Base-by-base conservation (phyloP, 2,113 vertebrate genomes). In the Lichenostomus cassidix region DNA sequence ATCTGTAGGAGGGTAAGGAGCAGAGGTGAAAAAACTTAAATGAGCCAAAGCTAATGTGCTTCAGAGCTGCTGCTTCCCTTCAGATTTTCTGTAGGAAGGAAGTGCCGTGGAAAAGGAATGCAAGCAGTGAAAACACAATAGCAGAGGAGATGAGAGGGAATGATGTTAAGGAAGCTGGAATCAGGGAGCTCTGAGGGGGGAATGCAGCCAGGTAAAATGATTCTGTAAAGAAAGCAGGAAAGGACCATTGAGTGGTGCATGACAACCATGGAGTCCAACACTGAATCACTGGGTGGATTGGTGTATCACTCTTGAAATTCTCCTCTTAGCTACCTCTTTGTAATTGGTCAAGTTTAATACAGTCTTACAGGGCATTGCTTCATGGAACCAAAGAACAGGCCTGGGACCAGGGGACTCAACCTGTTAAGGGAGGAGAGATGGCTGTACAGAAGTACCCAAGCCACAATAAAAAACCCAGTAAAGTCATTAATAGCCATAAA, bases 1-100 rank as follows among this genome's bases (percentile, higher is more conserved):
- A 90, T 70, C 68, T 0, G 63, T 77, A 93, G 91, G 83, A 92
- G 55, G 59, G 37, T 29, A 75, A 91, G 65, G 92, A 84, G 78
- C 91, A 95, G 55, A 86, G 92, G 94, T 94, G 64, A 95, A 83
- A 88, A 91, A 77, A 37, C 47, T 47, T 90, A 83, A 96, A 95
- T 91, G 68, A 95, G 64, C 55, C 84, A 77, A 65, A 92, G 47
- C 35, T 95, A 91, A 91, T 62, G 78, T 63, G 67, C 64, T 90
- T 90, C 77, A 79, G 62, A 91, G 41, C 28, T 91, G 65, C 87
- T 80, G 18, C 53, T 73, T 92, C 83, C 50, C 58, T 77, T 93
- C 75, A 80, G 85, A 71, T 91, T 89, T 79, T 37, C 49, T 79
- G 53, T 50, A 80, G 47, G 23, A 67, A 94, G 62, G n/a, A 42